Evolutionary conservation across 2,888 invertebrate species (phyloP).

Genomic region (Rhagonycha fulva): DNA sequence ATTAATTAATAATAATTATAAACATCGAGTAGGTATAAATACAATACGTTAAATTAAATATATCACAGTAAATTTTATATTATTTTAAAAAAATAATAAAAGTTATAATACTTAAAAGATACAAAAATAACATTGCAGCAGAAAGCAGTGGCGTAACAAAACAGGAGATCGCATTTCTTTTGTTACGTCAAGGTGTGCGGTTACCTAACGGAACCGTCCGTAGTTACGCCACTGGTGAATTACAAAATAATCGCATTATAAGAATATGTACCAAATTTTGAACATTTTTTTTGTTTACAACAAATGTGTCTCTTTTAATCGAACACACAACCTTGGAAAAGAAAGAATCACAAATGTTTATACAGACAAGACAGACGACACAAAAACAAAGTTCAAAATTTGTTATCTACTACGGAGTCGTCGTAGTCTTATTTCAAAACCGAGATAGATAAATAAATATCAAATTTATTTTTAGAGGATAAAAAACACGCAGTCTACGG

Average conservation of each 20-base stretch:
- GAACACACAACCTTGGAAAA: background rate
- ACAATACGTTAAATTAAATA: background rate
- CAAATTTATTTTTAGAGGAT: background rate
- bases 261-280: background rate
- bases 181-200: background rate
- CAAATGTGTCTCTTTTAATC: background rate
- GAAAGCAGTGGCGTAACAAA: background rate
- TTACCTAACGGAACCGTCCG: background rate
- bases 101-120: constrained; percentile 2
- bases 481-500: background rate
- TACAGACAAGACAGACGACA: background rate
- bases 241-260: background rate
- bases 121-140: background rate
- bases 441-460: background rate
- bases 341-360: background rate
- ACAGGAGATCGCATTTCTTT: background rate
- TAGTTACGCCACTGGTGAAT: background rate
- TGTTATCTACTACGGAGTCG: background rate
- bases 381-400: constrained; percentile 1
- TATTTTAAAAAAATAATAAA: background rate
- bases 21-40: background rate
- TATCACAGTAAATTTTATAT: constrained; percentile 1
- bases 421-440: background rate
- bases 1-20: background rate
- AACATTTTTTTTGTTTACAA: background rate